Percentiles rank a stretch among this genome's conserved stretches.
Evolutionary conservation across 2,888 invertebrate genomes (phyloP).

Genomic region (Julus scanicus): DNA sequence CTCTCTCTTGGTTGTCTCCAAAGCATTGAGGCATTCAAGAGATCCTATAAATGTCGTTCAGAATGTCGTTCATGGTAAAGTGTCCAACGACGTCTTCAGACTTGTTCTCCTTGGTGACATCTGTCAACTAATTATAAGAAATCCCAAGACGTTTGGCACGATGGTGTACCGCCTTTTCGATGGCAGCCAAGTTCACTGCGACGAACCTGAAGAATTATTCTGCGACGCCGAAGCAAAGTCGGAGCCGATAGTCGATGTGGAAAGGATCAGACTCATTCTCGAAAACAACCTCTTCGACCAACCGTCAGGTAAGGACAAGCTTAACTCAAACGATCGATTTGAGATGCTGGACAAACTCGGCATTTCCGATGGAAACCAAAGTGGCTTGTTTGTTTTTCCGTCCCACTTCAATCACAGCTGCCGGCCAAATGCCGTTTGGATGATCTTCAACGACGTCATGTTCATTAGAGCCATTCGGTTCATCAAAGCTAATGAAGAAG

Average conservation of each 20-base stretch:
- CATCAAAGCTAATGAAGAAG: not conserved
- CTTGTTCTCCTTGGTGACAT: not conserved
- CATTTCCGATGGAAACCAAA: not conserved
- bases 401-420: conserved; percentile 45
- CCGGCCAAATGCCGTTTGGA: not conserved
- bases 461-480: conserved; percentile 8
- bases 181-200: not conserved
- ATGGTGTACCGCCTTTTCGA: not conserved
- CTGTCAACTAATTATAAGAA: not conserved
- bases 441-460: conserved; percentile 1
- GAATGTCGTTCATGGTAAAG: not conserved
- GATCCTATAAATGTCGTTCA: not conserved
- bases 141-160: not conserved
- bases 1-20: not conserved
- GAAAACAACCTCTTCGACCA: not conserved
- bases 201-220: not conserved
- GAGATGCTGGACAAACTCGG: not conserved
- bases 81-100: not conserved
- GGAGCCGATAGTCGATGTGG: conserved; percentile 23
- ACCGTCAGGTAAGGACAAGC: not conserved
- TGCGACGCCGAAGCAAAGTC: not conserved
- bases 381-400: not conserved
- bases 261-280: not conserved
- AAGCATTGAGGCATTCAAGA: not conserved
- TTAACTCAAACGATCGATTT: not conserved